These are phyloP conservation scores for Bubo blakistoni DNA, from an alignment of 2,113 vertebrate species.

Conservation along the genomic window DNA sequence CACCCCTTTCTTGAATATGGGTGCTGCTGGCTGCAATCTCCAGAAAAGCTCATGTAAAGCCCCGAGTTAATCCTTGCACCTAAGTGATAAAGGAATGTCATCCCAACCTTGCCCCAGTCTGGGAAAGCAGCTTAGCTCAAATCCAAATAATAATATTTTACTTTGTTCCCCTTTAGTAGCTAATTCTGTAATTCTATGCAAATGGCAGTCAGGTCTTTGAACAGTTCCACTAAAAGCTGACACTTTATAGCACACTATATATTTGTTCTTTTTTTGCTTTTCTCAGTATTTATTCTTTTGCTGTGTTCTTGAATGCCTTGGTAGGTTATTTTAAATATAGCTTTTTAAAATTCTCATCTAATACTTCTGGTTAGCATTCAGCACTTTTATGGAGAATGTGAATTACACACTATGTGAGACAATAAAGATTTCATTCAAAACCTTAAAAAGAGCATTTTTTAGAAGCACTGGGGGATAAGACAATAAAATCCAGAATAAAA, in stretches of 20 bases:
- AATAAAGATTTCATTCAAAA: slow-evolving; percentile 63
- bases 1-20: neutral
- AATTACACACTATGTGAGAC: slow-evolving; percentile 8
- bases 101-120: neutral
- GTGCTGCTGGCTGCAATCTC: neutral
- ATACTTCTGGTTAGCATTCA: slow-evolving; percentile 12
- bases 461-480: neutral
- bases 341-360: slow-evolving; percentile 42
- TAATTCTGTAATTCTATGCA: slow-evolving; percentile 32
- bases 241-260: neutral
- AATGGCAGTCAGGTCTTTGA: neutral
- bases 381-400: slow-evolving; percentile 28
- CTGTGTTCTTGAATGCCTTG: neutral
- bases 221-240: neutral
- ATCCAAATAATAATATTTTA: slow-evolving; percentile 18
- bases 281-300: neutral
- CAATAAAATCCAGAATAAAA: slow-evolving; percentile 36
- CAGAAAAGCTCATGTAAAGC: neutral
- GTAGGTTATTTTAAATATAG: slow-evolving; percentile 14
- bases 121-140: slow-evolving; percentile 9
- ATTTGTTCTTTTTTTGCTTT: neutral
- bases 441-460: slow-evolving; percentile 27
- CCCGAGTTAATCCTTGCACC: neutral
- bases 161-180: neutral
- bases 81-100: neutral